Evolutionary conservation across 2,797 vertebrate genomes (phyloP).

Genomic region (Lophius americanus): DNA sequence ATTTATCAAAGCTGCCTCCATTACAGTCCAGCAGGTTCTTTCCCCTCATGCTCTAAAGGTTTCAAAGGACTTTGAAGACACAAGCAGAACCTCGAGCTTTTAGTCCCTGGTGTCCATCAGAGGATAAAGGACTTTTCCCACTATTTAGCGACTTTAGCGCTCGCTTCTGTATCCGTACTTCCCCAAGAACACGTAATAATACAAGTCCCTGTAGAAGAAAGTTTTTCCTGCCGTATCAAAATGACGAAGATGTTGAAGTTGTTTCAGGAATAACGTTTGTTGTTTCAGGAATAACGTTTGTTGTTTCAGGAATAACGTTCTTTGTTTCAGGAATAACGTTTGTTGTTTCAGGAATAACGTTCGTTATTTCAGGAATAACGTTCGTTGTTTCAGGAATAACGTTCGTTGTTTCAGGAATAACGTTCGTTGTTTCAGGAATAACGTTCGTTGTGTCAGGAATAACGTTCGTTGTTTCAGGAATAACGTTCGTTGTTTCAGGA

Average conservation of each 20-base stretch:
- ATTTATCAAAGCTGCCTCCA: slow-evolving; percentile 28
- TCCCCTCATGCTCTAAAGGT: slow-evolving; percentile 19
- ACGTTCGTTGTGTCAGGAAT: not conserved
- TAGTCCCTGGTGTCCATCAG: too few species aligned
- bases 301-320: too few species aligned
- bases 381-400: not conserved
- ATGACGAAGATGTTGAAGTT: not conserved
- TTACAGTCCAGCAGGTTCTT: slow-evolving; percentile 1
- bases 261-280: not conserved
- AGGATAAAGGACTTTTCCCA: too few species aligned
- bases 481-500: not conserved
- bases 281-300: not conserved
- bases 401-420: not conserved
- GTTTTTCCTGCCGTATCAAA: too few species aligned
- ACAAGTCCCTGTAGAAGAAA: too few species aligned
- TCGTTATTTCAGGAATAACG: slow-evolving; percentile 1
- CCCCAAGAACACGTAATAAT: too few species aligned
- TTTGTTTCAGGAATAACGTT: not conserved
- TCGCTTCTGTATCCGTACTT: too few species aligned
- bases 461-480: slow-evolving; percentile 1
- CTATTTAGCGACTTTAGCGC: too few species aligned
- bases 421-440: not conserved
- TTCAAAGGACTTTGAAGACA: too few species aligned
- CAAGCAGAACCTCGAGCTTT: too few species aligned
- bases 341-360: slow-evolving; percentile 1